Evolutionary conservation across 2,888 invertebrate genomes (phyloP).

Genomic region (Protophormia terraenovae): DNA sequence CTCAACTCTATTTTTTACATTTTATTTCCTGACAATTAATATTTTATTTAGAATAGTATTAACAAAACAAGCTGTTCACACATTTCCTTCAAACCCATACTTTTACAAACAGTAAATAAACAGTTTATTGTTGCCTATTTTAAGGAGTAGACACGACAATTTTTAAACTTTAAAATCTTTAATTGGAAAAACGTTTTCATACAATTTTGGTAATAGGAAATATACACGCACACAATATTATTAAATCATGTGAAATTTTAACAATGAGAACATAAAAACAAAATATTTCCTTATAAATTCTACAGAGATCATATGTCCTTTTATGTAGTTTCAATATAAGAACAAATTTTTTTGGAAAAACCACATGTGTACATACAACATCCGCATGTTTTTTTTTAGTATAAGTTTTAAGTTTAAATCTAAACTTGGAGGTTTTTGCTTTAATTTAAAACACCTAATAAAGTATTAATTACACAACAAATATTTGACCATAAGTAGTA

Average conservation of each 20-base stretch:
- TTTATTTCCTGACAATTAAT: no score
- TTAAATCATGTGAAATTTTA: not conserved
- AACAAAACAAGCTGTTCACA: not conserved
- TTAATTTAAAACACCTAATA: slow-evolving; percentile 1
- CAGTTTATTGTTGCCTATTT: slow-evolving; percentile 4
- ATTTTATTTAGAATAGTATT: no score
- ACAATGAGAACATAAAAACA: slow-evolving; percentile 24
- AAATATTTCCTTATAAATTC: slow-evolving; percentile 10
- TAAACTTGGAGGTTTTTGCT: not conserved
- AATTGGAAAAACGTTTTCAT: slow-evolving; percentile 41
- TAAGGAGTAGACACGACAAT: slow-evolving; percentile 17
- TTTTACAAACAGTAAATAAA: not conserved
- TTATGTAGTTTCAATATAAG: slow-evolving; percentile 21
- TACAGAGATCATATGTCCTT: slow-evolving; percentile 43
- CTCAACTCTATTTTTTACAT: no score
- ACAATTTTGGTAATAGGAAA: slow-evolving; percentile 51
- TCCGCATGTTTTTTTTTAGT: slow-evolving; percentile 40
- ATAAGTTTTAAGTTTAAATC: not conserved
- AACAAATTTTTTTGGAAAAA: slow-evolving; percentile 40
- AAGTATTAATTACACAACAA: slow-evolving; percentile 38
- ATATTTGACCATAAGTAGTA: slow-evolving; percentile 53
- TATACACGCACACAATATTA: not conserved
- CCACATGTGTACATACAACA: slow-evolving; percentile 18
- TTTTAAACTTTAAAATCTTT: not conserved
- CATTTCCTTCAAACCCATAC: not conserved